A percentile compares a stretch with the other conserved stretches of the same genome.
phyloP scores from a whole-genome alignment of 2,888 invertebrate genomes.

The Dioctria rufipes region DNA sequence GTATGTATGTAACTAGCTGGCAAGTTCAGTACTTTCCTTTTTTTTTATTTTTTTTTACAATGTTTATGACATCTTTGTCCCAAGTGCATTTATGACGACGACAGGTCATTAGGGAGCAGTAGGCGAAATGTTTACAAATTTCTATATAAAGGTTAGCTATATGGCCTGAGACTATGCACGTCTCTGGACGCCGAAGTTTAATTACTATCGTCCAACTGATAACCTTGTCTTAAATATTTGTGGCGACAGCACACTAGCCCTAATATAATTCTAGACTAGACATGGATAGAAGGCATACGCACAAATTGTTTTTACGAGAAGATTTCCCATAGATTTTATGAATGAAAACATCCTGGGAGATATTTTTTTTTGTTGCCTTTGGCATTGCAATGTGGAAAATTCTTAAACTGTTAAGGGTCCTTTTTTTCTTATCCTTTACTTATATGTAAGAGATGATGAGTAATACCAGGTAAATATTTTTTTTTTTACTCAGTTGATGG shows the following conservation, averaged over 20 bases:
- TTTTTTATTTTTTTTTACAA: too few species aligned
- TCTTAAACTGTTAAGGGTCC: too few species aligned
- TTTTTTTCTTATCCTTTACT: too few species aligned
- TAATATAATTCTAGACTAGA: conserved; percentile 13
- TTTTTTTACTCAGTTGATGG: too few species aligned
- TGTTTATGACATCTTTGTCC: conserved; percentile 6
- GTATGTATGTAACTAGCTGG: background rate
- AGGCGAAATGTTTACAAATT: conserved; percentile 34
- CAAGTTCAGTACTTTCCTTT: too few species aligned
- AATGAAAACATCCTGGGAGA: conserved; percentile 40
- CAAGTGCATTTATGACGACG: conserved; percentile 6
- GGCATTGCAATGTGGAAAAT: too few species aligned
- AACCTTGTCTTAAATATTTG: conserved; percentile 3
- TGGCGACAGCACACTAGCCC: conserved; percentile 14
- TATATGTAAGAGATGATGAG: too few species aligned
- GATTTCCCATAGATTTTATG: conserved; percentile 16
- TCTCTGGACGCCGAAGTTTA: conserved; percentile 29
- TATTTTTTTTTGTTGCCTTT: background rate
- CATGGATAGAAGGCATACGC: background rate
- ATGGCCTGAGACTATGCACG: conserved; percentile 7
- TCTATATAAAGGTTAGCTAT: too few species aligned
- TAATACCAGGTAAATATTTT: too few species aligned
- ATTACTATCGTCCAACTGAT: conserved; percentile 6
- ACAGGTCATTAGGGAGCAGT: conserved; percentile 17
- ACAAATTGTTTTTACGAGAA: background rate